Evolutionary conservation across 2,888 invertebrate species (phyloP).

Genomic region (Nebria brevicollis): DNA sequence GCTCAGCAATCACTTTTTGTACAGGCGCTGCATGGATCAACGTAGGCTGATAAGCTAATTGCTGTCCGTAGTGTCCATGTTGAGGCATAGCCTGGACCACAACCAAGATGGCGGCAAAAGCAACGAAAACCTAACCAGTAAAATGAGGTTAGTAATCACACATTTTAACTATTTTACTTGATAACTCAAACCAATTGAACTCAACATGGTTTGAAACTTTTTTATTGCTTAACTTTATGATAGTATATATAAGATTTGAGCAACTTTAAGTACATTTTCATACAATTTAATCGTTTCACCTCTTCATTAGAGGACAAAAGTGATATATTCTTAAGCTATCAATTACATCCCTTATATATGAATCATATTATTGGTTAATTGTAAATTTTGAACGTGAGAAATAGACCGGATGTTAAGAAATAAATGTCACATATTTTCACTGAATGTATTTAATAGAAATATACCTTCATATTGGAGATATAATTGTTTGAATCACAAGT

Average conservation of each 20-base stretch:
- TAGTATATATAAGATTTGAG: too few species aligned
- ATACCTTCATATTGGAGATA: constrained; percentile 34
- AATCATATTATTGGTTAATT: too few species aligned
- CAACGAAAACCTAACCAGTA: constrained; percentile 21
- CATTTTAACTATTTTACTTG: constrained; percentile 5
- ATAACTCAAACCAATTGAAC: not conserved
- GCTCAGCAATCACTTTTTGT: constrained; percentile 33
- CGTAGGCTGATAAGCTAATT: constrained; percentile 22
- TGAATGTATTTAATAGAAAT: not conserved
- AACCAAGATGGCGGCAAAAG: constrained; percentile 12
- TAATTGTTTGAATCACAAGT: constrained; percentile 22
- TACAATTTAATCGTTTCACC: too few species aligned
- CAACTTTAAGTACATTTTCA: too few species aligned
- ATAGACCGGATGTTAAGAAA: not conserved
- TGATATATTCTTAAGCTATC: too few species aligned
- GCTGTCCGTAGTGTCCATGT: constrained; percentile 25
- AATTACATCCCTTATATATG: too few species aligned
- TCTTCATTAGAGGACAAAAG: too few species aligned
- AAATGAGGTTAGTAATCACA: constrained; percentile 7
- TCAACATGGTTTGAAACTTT: too few species aligned
- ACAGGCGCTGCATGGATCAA: constrained; percentile 34
- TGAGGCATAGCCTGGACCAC: constrained; percentile 20
- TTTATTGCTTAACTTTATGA: too few species aligned
- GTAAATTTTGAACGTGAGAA: not conserved
- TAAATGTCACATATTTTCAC: not conserved